phyloP scores from a whole-genome alignment of 2,888 invertebrate species.

The Rhopalosiphum nymphaeae region DNA sequence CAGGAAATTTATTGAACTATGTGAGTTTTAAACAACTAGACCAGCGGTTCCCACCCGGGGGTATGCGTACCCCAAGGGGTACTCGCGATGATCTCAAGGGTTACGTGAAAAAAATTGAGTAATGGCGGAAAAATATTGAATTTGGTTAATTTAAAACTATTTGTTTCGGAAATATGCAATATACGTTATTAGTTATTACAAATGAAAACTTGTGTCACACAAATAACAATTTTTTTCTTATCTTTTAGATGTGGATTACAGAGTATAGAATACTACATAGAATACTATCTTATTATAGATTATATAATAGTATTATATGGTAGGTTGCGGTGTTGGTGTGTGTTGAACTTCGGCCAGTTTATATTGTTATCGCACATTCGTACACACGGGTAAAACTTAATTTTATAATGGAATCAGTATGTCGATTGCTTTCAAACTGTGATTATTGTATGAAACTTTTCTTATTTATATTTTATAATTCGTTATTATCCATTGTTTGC shows the following conservation, averaged over 20 bases:
- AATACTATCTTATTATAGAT: neutral
- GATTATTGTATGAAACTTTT: conserved; percentile 32
- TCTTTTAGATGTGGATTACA: neutral
- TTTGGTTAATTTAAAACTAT: neutral
- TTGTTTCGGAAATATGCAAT: neutral
- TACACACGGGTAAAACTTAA: conserved; percentile 21
- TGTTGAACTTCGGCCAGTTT: conserved; percentile 21
- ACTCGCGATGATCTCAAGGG: neutral
- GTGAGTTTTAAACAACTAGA: too few relatives aligned
- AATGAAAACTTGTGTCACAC: neutral
- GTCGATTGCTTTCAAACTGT: conserved; percentile 28
- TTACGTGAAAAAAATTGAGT: neutral
- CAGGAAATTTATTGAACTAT: too few relatives aligned
- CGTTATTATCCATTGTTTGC: conserved; percentile 31
- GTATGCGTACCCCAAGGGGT: neutral
- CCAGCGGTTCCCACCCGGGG: too few relatives aligned
- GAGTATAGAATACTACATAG: neutral
- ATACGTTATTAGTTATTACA: neutral
- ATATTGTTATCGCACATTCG: conserved; percentile 15
- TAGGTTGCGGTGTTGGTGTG: conserved; percentile 18
- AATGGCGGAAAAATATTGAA: neutral
- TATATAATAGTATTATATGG: conserved; percentile 19
- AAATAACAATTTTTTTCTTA: neutral
- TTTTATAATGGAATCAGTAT: conserved; percentile 29
- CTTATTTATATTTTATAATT: conserved; percentile 29